A percentile compares a stretch with the other conserved stretches of the same genome.
These are phyloP conservation scores for Chymomyza caudatula DNA, from an alignment of 2,888 invertebrate species.

Conservation along the genomic window DNA sequence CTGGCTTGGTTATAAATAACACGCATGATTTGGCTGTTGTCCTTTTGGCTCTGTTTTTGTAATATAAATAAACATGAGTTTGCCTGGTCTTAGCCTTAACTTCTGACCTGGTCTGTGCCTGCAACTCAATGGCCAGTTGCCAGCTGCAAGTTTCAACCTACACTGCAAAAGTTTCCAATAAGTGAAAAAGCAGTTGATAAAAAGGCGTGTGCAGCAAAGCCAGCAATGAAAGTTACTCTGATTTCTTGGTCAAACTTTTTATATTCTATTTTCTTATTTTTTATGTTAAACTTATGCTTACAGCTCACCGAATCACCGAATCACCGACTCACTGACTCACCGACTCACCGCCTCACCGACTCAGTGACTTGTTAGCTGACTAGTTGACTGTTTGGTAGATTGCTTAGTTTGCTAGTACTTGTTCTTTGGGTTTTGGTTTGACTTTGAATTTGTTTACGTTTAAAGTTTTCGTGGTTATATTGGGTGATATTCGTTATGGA, in stretches of 20 bases:
- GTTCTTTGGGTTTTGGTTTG: constrained; percentile 19
- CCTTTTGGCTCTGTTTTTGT: constrained; percentile 12
- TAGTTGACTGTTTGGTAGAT: background rate
- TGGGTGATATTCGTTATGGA: constrained; percentile 25
- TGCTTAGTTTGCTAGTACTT: constrained; percentile 39
- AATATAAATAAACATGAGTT: constrained; percentile 32
- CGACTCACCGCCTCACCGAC: too few species aligned
- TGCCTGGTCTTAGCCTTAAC: constrained; percentile 14
- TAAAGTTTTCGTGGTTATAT: constrained; percentile 34
- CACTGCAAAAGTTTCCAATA: constrained; percentile 58
- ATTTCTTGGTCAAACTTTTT: constrained; percentile 62
- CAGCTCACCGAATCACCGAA: too few species aligned
- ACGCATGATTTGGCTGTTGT: constrained; percentile 55
- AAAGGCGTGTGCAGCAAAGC: constrained; percentile 23
- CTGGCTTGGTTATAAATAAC: constrained; percentile 31
- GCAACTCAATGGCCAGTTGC: background rate
- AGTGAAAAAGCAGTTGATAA: constrained; percentile 38
- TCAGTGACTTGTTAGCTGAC: background rate
- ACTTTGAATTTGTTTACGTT: constrained; percentile 32
- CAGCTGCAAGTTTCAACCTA: background rate
- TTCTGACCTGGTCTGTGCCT: constrained; percentile 6
- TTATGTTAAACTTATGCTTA: background rate
- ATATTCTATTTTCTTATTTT: too few species aligned
- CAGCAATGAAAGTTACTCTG: constrained; percentile 58
- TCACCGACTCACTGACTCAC: too few species aligned